Evolutionary conservation across 2,113 vertebrate species (phyloP).

Genomic region (Apteryx mantelli): DNA sequence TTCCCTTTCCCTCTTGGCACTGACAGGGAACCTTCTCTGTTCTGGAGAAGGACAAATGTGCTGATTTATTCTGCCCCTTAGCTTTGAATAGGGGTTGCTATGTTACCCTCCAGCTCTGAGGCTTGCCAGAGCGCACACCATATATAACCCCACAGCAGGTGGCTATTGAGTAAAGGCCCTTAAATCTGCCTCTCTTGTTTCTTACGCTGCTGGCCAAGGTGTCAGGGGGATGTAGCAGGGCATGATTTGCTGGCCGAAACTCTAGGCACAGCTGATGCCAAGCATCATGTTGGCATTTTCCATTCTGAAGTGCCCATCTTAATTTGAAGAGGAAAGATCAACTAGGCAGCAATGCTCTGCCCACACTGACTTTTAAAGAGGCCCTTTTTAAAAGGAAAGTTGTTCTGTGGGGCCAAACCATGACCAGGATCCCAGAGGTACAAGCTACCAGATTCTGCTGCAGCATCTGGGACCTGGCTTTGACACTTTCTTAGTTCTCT

Average conservation of each 20-base stretch:
- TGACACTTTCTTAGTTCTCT: background rate
- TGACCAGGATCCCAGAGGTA: background rate
- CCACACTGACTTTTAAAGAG: background rate
- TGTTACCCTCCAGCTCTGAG: constrained; percentile 62
- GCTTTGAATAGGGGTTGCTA: constrained; percentile 74
- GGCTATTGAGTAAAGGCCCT: constrained; percentile 65
- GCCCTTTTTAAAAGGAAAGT: background rate
- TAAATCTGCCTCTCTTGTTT: constrained; percentile 67
- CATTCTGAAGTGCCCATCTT: constrained; percentile 13
- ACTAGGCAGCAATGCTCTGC: background rate
- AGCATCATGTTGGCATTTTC: constrained; percentile 35
- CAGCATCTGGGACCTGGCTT: background rate
- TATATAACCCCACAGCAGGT: constrained; percentile 73
- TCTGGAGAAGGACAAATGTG: constrained; percentile 66
- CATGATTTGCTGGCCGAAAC: constrained; percentile 48
- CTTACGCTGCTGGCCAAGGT: constrained; percentile 42
- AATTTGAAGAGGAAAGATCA: constrained; percentile 23
- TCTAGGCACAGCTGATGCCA: constrained; percentile 22
- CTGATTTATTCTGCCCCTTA: constrained; percentile 74
- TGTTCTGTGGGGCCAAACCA: background rate
- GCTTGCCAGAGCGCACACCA: constrained; percentile 66
- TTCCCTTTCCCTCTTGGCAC: constrained; percentile 55
- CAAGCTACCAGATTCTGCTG: background rate
- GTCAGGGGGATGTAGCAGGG: constrained; percentile 31
- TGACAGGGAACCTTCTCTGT: constrained; percentile 57